phyloP scores from a whole-genome alignment of 2,888 invertebrate genomes.

The Bombylius major region DNA sequence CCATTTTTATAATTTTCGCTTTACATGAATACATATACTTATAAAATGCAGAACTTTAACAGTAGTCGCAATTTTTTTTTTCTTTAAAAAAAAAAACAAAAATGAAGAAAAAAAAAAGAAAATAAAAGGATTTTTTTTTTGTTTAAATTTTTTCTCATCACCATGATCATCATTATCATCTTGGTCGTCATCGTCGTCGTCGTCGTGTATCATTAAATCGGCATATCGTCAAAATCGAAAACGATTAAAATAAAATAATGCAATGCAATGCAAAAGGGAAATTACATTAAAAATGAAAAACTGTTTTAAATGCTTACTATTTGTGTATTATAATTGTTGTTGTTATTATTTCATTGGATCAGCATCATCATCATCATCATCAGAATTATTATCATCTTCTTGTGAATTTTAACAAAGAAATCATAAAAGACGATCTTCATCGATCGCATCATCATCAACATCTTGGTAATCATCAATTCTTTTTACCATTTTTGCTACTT shows the following conservation, averaged over 20 bases:
- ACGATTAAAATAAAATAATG: background rate
- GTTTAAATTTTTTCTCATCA: background rate
- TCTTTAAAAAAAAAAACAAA: too few relatives aligned
- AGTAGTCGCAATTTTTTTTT: too few relatives aligned
- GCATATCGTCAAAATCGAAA: background rate
- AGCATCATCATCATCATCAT: background rate
- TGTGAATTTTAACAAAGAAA: background rate
- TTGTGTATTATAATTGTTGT: background rate
- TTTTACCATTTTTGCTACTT: background rate
- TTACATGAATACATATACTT: too few relatives aligned
- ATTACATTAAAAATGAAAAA: background rate
- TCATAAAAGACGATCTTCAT: background rate
- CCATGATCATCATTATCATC: background rate
- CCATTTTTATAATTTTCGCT: background rate
- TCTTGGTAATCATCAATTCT: background rate
- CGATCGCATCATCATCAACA: background rate
- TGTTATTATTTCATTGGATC: background rate
- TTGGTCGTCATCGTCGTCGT: background rate
- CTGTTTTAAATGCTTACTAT: background rate
- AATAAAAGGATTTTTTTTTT: background rate
- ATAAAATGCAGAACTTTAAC: too few relatives aligned
- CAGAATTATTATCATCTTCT: background rate
- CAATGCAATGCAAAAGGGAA: background rate
- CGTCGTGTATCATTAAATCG: background rate
- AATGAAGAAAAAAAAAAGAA: too few relatives aligned